Conservation (phyloP, 2,797 vertebrate species). For the Mormyrus hasselquistii region DNA sequence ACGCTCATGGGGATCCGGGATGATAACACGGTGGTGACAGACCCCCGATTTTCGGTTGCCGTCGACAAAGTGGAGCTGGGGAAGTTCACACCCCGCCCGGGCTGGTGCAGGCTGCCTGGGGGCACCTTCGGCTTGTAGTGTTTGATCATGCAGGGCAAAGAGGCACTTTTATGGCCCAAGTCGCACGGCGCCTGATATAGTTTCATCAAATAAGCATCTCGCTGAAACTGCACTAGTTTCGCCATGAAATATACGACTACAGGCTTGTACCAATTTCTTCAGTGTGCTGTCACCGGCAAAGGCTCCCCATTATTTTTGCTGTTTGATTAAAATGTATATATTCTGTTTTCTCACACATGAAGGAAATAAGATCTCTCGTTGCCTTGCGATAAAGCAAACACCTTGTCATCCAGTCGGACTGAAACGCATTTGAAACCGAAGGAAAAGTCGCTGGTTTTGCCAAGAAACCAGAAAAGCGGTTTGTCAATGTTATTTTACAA, state of each 20-base stretch:
- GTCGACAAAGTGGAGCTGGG: neutral
- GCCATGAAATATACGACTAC: neutral
- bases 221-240: neutral
- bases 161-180: neutral
- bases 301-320: neutral
- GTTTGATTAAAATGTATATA: neutral
- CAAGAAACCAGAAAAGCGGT: neutral
- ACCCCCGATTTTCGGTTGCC: neutral
- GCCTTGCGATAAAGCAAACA: slow-evolving; percentile 14
- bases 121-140: neutral
- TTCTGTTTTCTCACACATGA: slow-evolving; percentile 1
- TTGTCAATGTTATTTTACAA: neutral
- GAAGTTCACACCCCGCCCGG: slow-evolving; percentile 8
- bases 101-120: slow-evolving; percentile 31
- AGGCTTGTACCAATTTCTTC: neutral
- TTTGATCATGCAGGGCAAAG: neutral
- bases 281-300: neutral
- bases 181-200: neutral
- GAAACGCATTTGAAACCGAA: neutral
- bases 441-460: neutral
- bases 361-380: neutral
- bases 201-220: neutral
- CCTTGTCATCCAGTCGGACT: neutral
- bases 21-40: neutral
- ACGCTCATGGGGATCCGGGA: neutral